Base-by-base conservation (phyloP, 2,797 vertebrate species). In the Gymnothorax javanicus region DNA sequence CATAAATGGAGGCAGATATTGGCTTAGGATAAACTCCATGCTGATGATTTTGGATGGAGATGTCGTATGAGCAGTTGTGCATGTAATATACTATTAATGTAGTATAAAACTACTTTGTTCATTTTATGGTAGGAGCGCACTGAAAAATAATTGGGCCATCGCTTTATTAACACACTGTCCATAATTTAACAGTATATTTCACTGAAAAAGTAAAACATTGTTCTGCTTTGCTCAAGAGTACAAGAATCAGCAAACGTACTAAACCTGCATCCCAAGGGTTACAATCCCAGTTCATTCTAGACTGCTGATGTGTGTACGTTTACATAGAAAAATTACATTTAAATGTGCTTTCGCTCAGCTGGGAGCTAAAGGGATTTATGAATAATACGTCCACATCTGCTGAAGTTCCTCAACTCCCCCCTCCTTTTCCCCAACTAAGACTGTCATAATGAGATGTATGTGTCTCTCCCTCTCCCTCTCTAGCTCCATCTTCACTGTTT, bases 371-470 rank as follows among this genome's bases (percentile, higher is more conserved):
- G 71, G 13, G 71, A 75, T 43, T 69, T 11, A 7, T 25, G 23
- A n/a, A n/a, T 2, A 25, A 69, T 7, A 25, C 3, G 23, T 13
- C n/a, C n/a, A 11, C 64, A 69, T 75, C 69, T 71, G 69, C 11
- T 1, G 69, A 71, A 25, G 69, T 27, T 71, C 27, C 25, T 33
- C 71, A 43, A 2, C 64, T 27, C 71, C 33, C 71, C 43, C 71
- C 71, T 33, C 15, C 52, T 7, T 17, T 8, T 52, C 73, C 2
- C 13, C 20, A 27, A 75, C 13, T 43, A 15, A 15, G 33, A 8
- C 33, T 77, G 73, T 77, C 77, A 56, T 81, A 81, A 81, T 81
- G 77, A 81, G 77, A 56, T 17, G 52, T 50, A n/a, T 11, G 50
- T 25, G 73, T 50, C 73, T 77, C 33, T n/a, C 50, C 52, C 6